Evolutionary conservation across 2,888 invertebrate species (phyloP), one percentile per base, ranked within the genome.

Genomic region (Sericinus montela): DNA sequence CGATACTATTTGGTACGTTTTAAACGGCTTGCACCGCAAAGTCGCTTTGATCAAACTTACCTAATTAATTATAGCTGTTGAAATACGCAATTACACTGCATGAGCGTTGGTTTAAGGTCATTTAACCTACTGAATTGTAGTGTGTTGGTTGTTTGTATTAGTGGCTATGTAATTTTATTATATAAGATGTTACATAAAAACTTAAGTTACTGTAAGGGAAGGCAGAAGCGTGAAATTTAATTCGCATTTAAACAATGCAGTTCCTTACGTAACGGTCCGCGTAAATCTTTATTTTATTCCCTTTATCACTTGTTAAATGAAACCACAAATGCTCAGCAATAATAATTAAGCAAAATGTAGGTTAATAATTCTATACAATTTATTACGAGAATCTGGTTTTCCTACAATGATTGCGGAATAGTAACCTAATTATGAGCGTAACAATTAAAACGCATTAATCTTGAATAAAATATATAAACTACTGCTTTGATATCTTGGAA

Each of bases 31-130:
- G 39, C 44, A 45, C 35, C 35, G 37, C 29, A 46, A 53, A 40
- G 1, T 35, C 23, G 45, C 45, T 43, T 44, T 45, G 52, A 55
- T 52, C 43, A 48, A 52, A 45, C 32, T 46, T 19, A 15, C 52
- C 19, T 48, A 43, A 45, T 48, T 48, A 40, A 51, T 52, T 44
- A 45, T 45, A 39, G 23, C 13, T 19, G 25, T 23, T 36, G 32
- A 30, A 43, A 29, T 38, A 36, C 14, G 30, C 30, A 32, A 48
- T 48, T 48, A 43, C 11, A 43, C 48, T 4, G 23, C 15, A 7
- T 11, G n/a, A 38, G 11, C 11, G 30, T 38, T 30, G 41, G 6
- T 16, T 32, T 48, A 38, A 43, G 43, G 43, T 48, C 42, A 28
- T 23, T 36, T 28, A 37, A 37, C 15, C 10, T 11, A 36, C 30